Evolutionary conservation across 1,140 invertebrate genomes (phyloP).

Genomic region (Maconellicoccus hirsutus): DNA sequence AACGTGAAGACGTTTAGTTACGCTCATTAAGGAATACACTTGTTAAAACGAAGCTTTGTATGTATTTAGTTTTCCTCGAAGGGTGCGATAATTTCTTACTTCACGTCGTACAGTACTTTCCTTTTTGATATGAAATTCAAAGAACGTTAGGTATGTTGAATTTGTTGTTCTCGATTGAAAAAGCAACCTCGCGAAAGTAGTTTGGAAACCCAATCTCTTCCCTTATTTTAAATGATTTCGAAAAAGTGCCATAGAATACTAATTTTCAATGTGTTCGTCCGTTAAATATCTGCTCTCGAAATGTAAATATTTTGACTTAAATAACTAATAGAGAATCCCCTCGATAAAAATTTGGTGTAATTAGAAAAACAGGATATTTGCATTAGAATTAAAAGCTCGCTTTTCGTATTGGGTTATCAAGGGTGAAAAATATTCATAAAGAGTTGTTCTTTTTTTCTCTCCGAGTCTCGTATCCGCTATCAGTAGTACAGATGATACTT

Average conservation of each 20-base stretch:
- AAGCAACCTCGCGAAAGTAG: too few species aligned
- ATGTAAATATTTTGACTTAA: too few species aligned
- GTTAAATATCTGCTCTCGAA: too few species aligned
- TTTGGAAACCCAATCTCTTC: too few species aligned
- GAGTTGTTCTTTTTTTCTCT: background rate
- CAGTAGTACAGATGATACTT: background rate
- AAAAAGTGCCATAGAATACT: too few species aligned
- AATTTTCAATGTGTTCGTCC: too few species aligned
- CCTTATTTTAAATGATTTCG: too few species aligned
- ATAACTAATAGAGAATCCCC: background rate
- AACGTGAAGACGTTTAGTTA: slow-evolving; percentile 21
- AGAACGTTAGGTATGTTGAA: too few species aligned
- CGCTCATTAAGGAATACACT: slow-evolving; percentile 18
- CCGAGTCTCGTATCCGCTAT: background rate
- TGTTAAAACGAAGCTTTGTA: background rate
- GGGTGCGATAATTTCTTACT: background rate
- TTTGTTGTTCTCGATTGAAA: too few species aligned
- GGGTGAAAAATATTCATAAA: background rate
- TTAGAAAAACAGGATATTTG: background rate
- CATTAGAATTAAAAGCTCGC: background rate
- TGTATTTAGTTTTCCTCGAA: background rate
- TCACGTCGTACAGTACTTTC: background rate
- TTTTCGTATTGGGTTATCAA: background rate
- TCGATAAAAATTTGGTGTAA: background rate
- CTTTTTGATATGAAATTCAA: background rate